Base-by-base conservation (phyloP, 2,888 invertebrate species). In the Priocnemis perturbator region DNA sequence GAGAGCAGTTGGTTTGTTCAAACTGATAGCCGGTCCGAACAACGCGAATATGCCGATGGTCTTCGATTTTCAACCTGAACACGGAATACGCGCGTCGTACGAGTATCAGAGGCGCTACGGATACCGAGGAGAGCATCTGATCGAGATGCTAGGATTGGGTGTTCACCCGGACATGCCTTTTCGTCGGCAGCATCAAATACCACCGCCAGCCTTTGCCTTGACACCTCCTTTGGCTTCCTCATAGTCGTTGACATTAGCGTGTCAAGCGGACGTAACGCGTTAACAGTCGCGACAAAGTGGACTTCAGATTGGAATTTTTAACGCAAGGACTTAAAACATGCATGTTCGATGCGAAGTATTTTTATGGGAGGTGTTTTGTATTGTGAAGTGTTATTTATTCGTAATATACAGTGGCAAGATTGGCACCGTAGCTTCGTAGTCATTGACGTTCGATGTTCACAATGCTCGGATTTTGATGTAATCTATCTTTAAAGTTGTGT, bases 391-490 rank as follows among this genome's bases (percentile, higher is more conserved):
- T 50, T 50, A 50, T 20, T 20, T 20, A 50, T 50, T 50, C 19
- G 50, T 50, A 50, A 19, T 5, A 50, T 5, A 15, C 1, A n/a
- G 19, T 20, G 9, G 17, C 4, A 20, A 5, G 20, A 11, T 50
- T 15, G 17, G 19, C 50, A 15, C 19, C 3, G 48, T 4, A n/a
- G n/a, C n/a, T n/a, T n/a, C n/a, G 20, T 20, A 26, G 26, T 26
- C 15, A 48, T 20, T 7, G 5, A 20, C 4, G 7, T 50, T 26
- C 44, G 57, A 11, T 19, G 11, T 57, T 81, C 84, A 92, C 64
- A 92, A 77, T 0, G 92, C 92, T 84, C 91, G 93, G 0, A 94
- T 91, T 79, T 90, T 90, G 2, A 94, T 90, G 68, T 91, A 93
- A 81, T 94, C 93, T 0, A 94, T 90, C 74, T 91, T 90, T 72